Evolutionary conservation across 2,113 vertebrate genomes (phyloP).

Genomic region (Mus spicilegus): DNA sequence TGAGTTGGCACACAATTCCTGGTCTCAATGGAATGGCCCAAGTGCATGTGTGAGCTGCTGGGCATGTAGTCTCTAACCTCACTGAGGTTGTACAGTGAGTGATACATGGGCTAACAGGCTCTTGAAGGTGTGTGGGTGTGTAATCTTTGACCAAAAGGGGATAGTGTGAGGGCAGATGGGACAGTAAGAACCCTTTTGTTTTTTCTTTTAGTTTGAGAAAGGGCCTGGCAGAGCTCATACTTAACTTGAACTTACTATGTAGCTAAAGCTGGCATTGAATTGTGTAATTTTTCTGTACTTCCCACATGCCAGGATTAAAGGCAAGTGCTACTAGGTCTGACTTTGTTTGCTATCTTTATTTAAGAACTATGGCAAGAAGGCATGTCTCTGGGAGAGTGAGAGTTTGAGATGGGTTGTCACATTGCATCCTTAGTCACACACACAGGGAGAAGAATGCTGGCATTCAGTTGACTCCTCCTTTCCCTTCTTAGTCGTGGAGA

Average conservation of each 20-base stretch:
- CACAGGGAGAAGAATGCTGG: not conserved
- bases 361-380: not conserved
- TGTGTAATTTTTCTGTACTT: not conserved
- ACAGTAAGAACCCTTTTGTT: not conserved
- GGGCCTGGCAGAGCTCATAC: not conserved
- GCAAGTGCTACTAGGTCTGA: not conserved
- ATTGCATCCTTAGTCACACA: not conserved
- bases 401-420: not conserved
- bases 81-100: not conserved
- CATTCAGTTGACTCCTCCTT: not conserved
- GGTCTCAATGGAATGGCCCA: not conserved
- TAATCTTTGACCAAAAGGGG: not conserved
- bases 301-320: not conserved
- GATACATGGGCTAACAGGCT: not conserved
- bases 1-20: not conserved
- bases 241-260: not conserved
- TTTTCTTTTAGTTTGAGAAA: not conserved
- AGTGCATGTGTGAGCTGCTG: not conserved
- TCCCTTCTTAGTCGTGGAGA: not conserved
- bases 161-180: not conserved
- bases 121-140: not conserved
- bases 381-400: not conserved
- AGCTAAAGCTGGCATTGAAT: not conserved
- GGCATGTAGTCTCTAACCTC: not conserved
- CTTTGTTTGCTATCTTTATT: not conserved